Evolutionary conservation across 2,888 invertebrate species (phyloP).

Genomic region (Choreutis nemorana): DNA sequence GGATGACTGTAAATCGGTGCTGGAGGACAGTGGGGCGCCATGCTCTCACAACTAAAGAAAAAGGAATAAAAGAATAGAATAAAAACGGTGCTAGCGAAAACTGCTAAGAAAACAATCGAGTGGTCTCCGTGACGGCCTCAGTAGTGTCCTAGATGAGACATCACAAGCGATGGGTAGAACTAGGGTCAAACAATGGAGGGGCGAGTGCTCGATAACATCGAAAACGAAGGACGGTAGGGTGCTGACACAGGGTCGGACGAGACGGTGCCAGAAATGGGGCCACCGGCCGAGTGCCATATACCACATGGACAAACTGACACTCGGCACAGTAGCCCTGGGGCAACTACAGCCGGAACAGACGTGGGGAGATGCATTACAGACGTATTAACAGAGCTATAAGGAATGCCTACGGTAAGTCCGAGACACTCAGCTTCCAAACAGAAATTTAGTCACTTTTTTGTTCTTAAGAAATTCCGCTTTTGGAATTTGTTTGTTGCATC

Average conservation of each 20-base stretch:
- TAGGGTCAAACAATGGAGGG: neutral
- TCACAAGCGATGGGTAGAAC: slow-evolving; percentile 13
- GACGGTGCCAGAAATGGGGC: slow-evolving; percentile 23
- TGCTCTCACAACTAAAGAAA: slow-evolving; percentile 23
- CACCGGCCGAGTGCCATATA: too few relatives aligned
- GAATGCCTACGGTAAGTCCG: slow-evolving; percentile 32
- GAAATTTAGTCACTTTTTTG: too few relatives aligned
- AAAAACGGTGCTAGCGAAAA: slow-evolving; percentile 24
- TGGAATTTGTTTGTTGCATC: too few relatives aligned
- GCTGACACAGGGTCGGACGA: slow-evolving; percentile 11
- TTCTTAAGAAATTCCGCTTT: too few relatives aligned
- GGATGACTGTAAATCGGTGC: slow-evolving; percentile 13
- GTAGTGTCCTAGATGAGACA: slow-evolving; percentile 15
- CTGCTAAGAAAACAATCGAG: slow-evolving; percentile 19
- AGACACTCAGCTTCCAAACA: slow-evolving; percentile 38
- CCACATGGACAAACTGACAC: too few relatives aligned
- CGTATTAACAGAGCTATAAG: slow-evolving; percentile 37
- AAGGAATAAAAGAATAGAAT: slow-evolving; percentile 15
- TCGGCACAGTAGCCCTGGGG: slow-evolving; percentile 21
- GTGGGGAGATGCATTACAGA: slow-evolving; percentile 43
- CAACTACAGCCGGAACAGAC: slow-evolving; percentile 23
- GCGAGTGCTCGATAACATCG: slow-evolving; percentile 1
- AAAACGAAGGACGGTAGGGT: neutral
- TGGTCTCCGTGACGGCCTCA: slow-evolving; percentile 19
- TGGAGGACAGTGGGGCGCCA: slow-evolving; percentile 16